Base-by-base conservation (phyloP, 2,113 vertebrate species). In the Geococcyx californianus region DNA sequence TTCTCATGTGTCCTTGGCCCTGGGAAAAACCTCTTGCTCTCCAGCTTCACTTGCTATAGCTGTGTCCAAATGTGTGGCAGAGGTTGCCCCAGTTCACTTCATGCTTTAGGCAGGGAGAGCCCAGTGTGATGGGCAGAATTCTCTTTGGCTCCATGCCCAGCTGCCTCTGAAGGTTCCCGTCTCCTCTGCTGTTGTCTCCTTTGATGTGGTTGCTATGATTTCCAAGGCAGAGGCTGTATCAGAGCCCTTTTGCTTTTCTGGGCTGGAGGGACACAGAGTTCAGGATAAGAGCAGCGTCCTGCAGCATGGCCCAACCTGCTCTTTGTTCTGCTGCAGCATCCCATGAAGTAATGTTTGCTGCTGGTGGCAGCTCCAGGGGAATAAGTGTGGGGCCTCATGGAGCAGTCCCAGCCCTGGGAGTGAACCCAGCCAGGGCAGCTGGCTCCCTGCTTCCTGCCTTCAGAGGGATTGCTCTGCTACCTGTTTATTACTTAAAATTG, bases 341-440 rank as follows among this genome's bases (percentile, higher is more conserved):
- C n/a, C 6, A 2, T 4, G 23, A 63, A 58, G 52, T 38, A 52
- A 19, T 4, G 67, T 51, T 7, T 67, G 45, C 36, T 84, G 78
- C 59, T 55, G 67, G 19, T 3, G 1, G 40, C 1, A 1, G 28
- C 47, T 80, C 4, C 15, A 1, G 28, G 18, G 26, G 12, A 51
- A 31, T 13, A 56, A 70, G 29, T 0, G 4, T 25, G 40, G 45
- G 66, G 21, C 15, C 74, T 45, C 26, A 10, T 6, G 4, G 31
- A 87, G 40, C 59, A 84, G 40, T 83, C 58, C 66, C 59, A 79
- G 44, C 59, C 45, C 77, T 52, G 10, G 24, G 16, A 3, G 11
- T 33, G 40, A 84, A 47, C 1, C 1, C 0, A 3, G 49, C n/a
- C 1, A 1, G 16, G n/a, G 18, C 9, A 13, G 34, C 34, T 60